Base-by-base conservation (phyloP, 2,113 vertebrate species). In the Pagrus major region DNA sequence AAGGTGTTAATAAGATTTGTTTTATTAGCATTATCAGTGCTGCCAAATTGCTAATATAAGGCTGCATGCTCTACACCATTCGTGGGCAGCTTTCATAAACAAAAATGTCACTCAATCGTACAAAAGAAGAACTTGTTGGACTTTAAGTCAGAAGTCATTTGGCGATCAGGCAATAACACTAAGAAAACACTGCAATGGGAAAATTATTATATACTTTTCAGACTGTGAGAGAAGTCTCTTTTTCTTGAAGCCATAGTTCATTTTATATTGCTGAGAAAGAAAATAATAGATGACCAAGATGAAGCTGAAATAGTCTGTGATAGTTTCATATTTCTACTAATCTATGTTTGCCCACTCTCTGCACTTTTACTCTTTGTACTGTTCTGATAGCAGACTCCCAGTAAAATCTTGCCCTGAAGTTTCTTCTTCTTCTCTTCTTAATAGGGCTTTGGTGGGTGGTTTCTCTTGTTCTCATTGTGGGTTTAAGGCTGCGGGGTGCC, bases 401-500 rank as follows among this genome's bases (percentile, higher is more conserved):
- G 49, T 54, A 39, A 78, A 76, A 63, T 73, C 58, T 49, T 58
- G 27, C 42, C 27, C 27, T 47, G 23, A 70, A 73, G 33, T 66
- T 81, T 75, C 59, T 75, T 51, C 29, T 60, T 79, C 58, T 29
- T 66, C 55, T 70, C 76, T 52, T 29, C 63, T 70, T 71, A 81
- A 76, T 81, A 49, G 73, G 79, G 29, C 47, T 77, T 76, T 16
- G 33, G 81, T 83, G 70, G 81, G 89, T 64, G 79, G 70, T 66
- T 85, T 72, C 27, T 44, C 82, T 78, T 66, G 71, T 76, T 86
- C 81, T 81, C 46, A 21, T 21, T 60, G 66, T 71, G 82, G 67
- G 73, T 81, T 83, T 66, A 78, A 39, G 61, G 33, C 73, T 46
- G 70, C 35, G 39, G 73, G 76, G 71, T 44, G 64, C 81, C 51